Conservation (phyloP, 1,140 invertebrate genomes). For the Drosophila mayri region DNA sequence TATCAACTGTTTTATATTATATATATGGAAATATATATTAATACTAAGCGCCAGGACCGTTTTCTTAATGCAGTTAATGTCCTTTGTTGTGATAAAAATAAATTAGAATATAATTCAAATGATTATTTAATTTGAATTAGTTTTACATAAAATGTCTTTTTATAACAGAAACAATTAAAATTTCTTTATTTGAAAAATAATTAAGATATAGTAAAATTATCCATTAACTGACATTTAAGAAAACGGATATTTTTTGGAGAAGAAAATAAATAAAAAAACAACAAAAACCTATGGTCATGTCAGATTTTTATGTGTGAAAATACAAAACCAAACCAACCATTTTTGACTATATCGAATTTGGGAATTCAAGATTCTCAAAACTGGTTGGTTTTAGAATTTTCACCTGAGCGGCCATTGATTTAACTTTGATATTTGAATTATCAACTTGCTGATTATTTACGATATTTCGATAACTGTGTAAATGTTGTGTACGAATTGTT, state of each 20-base stretch:
- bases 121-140: neutral
- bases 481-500: slow-evolving; percentile 1
- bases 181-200: neutral
- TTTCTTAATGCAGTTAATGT: slow-evolving; percentile 11
- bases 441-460: slow-evolving; percentile 1
- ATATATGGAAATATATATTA: neutral
- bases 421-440: slow-evolving; percentile 11
- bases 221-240: neutral
- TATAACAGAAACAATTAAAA: neutral
- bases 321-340: slow-evolving; percentile 81
- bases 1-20: neutral
- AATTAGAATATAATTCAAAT: neutral
- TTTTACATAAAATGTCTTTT: too few relatives aligned
- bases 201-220: neutral
- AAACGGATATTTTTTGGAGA: slow-evolving; percentile 13
- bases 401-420: slow-evolving; percentile 20
- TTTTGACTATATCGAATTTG: slow-evolving; percentile 65
- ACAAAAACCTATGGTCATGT: neutral
- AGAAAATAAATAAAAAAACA: neutral
- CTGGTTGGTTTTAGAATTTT: slow-evolving; percentile 80
- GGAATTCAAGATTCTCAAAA: slow-evolving; percentile 60
- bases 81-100: neutral
- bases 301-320: slow-evolving; percentile 47
- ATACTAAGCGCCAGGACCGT: neutral
- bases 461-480: neutral